A percentile compares a stretch with the other conserved stretches of the same genome.
Conservation (phyloP, 2,888 invertebrate species). For the Ochropleura plecta region DNA sequence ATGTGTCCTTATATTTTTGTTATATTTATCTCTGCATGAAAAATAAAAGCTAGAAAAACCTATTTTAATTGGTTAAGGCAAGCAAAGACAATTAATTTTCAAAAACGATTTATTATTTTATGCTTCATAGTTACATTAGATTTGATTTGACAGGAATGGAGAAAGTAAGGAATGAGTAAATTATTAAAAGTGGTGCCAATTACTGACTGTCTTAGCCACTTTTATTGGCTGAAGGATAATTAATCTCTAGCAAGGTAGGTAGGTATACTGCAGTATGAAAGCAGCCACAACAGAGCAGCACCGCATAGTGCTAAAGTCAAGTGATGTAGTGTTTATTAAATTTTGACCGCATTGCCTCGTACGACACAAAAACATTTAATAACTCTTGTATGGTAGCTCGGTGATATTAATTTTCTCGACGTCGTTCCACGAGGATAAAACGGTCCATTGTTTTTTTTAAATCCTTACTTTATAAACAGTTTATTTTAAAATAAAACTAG, state of each 20-base stretch:
- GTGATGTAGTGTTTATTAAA: conserved; percentile 63
- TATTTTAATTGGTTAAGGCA: background rate
- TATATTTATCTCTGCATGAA: background rate
- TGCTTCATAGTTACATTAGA: background rate
- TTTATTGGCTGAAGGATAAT: conserved; percentile 10
- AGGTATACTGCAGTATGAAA: conserved; percentile 34
- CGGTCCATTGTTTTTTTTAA: background rate
- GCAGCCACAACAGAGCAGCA: conserved; percentile 36
- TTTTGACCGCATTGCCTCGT: conserved; percentile 56
- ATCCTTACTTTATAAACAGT: conserved; percentile 9
- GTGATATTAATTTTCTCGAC: conserved; percentile 32
- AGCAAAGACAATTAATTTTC: background rate
- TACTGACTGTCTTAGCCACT: background rate
- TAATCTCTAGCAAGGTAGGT: conserved; percentile 21
- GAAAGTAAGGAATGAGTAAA: no score
- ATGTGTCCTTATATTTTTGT: background rate
- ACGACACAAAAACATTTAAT: conserved; percentile 51
- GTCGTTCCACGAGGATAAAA: conserved; percentile 10
- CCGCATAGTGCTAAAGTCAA: conserved; percentile 48
- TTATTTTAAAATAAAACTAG: conserved; percentile 10
- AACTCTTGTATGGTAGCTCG: conserved; percentile 32
- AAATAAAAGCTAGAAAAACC: background rate
- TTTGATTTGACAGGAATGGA: background rate
- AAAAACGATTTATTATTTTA: background rate
- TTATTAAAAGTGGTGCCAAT: no score